Evolutionary conservation across 2,113 vertebrate genomes (phyloP), one percentile per base, ranked within the genome.

Genomic region (Ameiurus melas): DNA sequence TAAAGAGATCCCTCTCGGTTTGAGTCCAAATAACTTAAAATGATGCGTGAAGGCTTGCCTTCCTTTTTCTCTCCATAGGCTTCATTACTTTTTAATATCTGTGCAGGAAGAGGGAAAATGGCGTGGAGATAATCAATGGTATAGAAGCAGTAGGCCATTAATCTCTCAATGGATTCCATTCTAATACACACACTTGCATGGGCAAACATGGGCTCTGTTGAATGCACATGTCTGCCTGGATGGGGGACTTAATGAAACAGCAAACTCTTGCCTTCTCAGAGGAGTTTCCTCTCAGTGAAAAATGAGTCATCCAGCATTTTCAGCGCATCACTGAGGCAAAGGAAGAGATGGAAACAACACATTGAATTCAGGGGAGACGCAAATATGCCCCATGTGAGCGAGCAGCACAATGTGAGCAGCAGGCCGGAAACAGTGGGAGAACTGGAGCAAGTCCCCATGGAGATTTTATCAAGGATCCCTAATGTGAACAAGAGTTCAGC

Each of bases 81-180:
- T 95, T 95, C 95, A 96, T 95, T 95, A 95, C 93, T 95, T 95
- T 96, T 95, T 95, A 95, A 96, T 95, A 95, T 95, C 92, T 91
- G 93, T 90, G 91, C 92, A 93, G 91, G 90, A 90, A 89, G 85
- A 90, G 85, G 83, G 89, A 85, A 92, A 93, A 94, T 94, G 91
- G 93, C 91, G 90, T 93, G 90, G 92, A 95, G 94, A 95, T 96
- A 96, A 96, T 96, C 95, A 95, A 96, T 95, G 95, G 93, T 94
- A 95, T 94, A 92, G 93, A 92, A 90, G 93, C 94, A 91, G 92
- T 91, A 93, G 94, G 91, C 95, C 94, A 95, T 95, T 95, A 95
- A 95, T 95, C 94, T 95, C 95, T 92, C 94, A 92, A 94, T 93
- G 94, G 94, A 95, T 95, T 94, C 93, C 92, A 92, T 95, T 94